Base-by-base conservation (phyloP, 2,113 vertebrate species). In the Ophiodon elongatus region DNA sequence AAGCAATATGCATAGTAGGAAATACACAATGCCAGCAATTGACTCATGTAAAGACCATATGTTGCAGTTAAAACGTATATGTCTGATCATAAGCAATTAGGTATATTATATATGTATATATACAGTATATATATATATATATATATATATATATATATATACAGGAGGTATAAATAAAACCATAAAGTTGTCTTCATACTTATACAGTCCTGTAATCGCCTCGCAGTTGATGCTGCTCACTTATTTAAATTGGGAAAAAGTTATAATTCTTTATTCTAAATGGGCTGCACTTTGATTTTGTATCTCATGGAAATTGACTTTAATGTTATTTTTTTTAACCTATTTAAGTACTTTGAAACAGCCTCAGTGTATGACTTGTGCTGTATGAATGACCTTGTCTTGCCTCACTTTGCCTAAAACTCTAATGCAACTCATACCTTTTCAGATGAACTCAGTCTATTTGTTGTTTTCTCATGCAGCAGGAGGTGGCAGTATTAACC, bases 401-500 rank as follows among this genome's bases (percentile, higher is more conserved):
- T 59, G 27, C 14, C 14, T 15, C 14, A 59, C 13, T 54, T 11
- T n/a, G 52, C 8, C 52, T 54, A n/a, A 54, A 54, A 50, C 47
- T 50, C 19, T 21, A 45, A 59, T 52, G 19, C 33, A 29, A 25
- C 6, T 45, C 14, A 43, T 17, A 14, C n/a, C 17, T 45, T 4
- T 63, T 6, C 27, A 33, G 14, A 57, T 37, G 0, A 3, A 39
- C 6, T 37, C 64, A 25, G 17, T 52, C 1, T 21, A 6, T 23
- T 52, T 69, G 57, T 25, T 67, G n/a, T 81, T 87, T 56, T 76
- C 62, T 76, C 4, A 10, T 37, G 19, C 29, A 67, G 8, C 82
- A 89, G 54, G n/a, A 64, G 72, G 66, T 73, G 87, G 80, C 71
- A 85, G 57, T 27, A 29, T 76, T 35, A 29, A 35, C 31, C 7